phyloP scores from a whole-genome alignment of 2,113 vertebrate genomes.

The Polypterus bichir region DNA sequence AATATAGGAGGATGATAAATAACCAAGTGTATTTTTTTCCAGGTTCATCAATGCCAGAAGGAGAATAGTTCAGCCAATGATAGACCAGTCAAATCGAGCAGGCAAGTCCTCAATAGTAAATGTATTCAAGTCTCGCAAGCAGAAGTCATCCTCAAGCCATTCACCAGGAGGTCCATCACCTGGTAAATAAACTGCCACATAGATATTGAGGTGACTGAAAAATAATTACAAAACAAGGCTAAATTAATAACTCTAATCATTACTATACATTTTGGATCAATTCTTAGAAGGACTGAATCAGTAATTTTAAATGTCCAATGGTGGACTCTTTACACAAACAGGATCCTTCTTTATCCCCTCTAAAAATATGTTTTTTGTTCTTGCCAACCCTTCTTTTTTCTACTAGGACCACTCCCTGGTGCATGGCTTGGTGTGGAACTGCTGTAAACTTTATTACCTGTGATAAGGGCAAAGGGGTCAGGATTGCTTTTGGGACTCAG shows the following conservation, averaged over 20 bases:
- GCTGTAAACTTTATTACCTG: conserved; percentile 99
- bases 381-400: conserved; percentile 47
- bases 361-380: conserved; percentile 29
- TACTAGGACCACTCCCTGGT: conserved; percentile 69
- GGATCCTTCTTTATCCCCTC: conserved; percentile 14
- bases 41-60: conserved; percentile 99
- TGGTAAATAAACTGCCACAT: conserved; percentile 67
- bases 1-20: no score
- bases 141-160: conserved; percentile 65
- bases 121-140: conserved; percentile 58
- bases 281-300: conserved; percentile 14
- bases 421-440: conserved; percentile 94
- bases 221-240: conserved; percentile 38
- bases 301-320: conserved; percentile 9
- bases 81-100: conserved; percentile 99
- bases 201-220: conserved; percentile 40
- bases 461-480: conserved; percentile 88
- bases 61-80: conserved; percentile 99
- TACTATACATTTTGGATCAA: conserved; percentile 32
- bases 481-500: conserved; percentile 81
- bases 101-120: conserved; percentile 82
- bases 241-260: conserved; percentile 45
- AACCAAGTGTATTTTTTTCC: conserved; percentile 27
- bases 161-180: conserved; percentile 60
- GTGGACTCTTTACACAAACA: conserved; percentile 7